Conservation (phyloP, 2,797 vertebrate genomes). For the Myiothlypis coronata region DNA sequence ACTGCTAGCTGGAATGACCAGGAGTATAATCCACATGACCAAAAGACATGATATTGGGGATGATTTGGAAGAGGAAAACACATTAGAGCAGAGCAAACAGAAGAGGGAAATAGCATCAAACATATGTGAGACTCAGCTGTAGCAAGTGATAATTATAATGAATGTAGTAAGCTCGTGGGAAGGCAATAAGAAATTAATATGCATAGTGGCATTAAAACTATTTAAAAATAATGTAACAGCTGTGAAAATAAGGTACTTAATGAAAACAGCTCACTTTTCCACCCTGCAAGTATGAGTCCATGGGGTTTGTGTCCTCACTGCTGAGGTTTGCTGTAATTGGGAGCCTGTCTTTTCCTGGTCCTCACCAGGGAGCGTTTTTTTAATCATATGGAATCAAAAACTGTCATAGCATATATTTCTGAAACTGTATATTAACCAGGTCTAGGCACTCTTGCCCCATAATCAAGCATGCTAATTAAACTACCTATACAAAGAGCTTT, state of each 20-base stretch:
- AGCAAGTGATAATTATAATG: conserved; percentile 35
- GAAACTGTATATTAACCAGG: neutral
- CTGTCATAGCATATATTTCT: neutral
- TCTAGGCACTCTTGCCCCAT: neutral
- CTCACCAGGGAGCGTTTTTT: neutral
- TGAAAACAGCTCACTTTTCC: conserved; percentile 65
- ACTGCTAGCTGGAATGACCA: neutral
- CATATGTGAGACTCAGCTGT: neutral
- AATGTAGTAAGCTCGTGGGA: conserved; percentile 54
- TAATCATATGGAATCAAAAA: neutral
- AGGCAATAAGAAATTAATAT: conserved; percentile 67
- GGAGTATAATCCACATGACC: neutral
- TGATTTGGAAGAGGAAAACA: neutral
- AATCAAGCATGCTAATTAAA: neutral
- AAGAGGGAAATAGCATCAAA: conserved; percentile 1
- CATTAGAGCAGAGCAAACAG: neutral
- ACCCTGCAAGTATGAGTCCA: neutral
- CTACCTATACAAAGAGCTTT: neutral
- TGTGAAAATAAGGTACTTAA: conserved; percentile 66
- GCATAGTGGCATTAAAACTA: conserved; percentile 65
- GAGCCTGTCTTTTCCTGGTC: neutral
- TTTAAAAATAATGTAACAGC: conserved; percentile 71
- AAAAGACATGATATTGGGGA: neutral
- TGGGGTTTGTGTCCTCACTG: neutral
- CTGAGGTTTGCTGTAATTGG: neutral